These are phyloP conservation scores for Panorpa germanica DNA, from an alignment of 2,888 invertebrate species.

Conservation along the genomic window DNA sequence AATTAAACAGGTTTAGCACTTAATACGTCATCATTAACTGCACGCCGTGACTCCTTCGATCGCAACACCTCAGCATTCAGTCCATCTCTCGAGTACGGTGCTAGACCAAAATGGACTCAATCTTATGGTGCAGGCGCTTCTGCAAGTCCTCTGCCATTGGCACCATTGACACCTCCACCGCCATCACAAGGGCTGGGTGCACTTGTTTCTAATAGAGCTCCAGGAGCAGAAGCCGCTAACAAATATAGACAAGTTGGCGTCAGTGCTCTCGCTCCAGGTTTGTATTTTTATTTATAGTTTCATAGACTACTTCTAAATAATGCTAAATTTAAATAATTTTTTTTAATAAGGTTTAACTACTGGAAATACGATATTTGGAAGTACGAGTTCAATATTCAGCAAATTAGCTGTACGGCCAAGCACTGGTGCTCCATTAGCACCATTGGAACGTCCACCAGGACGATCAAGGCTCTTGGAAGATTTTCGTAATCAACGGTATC, in stretches of 20 bases:
- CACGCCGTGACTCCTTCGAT: constrained; percentile 61
- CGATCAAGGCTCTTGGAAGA: constrained; percentile 88
- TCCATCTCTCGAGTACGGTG: constrained; percentile 50
- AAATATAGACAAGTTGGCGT: constrained; percentile 36
- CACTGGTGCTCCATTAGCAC: constrained; percentile 16
- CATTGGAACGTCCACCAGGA: constrained; percentile 35
- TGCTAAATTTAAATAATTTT: constrained; percentile 12
- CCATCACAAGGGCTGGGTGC: constrained; percentile 42
- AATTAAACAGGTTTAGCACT: constrained; percentile 43
- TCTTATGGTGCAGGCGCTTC: constrained; percentile 22
- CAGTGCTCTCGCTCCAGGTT: constrained; percentile 12
- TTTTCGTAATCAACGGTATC: constrained; percentile 80
- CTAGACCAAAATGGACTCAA: constrained; percentile 30
- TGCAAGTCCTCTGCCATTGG: constrained; percentile 31
- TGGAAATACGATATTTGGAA: constrained; percentile 46
- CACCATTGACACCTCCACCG: constrained; percentile 45
- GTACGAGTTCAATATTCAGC: constrained; percentile 57
- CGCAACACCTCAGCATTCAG: constrained; percentile 59
- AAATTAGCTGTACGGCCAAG: constrained; percentile 46
- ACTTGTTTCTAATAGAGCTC: constrained; percentile 49
- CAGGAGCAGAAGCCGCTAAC: constrained; percentile 85
- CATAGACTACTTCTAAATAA: constrained; percentile 13
- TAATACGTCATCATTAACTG: constrained; percentile 42
- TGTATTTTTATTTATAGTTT: constrained; percentile 7
- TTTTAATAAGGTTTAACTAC: constrained; percentile 17